Conservation (phyloP, 1,140 invertebrate species). For the Scaptodrosophila lebanonensis region DNA sequence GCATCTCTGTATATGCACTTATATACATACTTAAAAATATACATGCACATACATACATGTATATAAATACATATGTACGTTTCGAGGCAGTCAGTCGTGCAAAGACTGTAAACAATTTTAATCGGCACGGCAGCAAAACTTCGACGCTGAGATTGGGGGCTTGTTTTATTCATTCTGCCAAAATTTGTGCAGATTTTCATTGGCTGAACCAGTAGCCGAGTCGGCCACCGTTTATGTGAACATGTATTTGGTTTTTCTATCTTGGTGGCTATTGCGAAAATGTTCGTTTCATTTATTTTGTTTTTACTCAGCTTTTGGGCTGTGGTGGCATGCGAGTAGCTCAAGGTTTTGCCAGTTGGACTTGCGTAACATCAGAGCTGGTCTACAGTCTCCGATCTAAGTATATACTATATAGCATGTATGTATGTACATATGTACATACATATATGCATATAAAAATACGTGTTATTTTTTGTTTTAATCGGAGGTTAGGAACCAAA, state of each 20-base stretch:
- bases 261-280: slow-evolving; percentile 14
- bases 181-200: slow-evolving; percentile 50
- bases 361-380: slow-evolving; percentile 52
- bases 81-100: not conserved
- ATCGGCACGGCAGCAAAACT: too few species aligned
- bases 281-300: slow-evolving; percentile 25
- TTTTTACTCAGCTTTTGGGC: slow-evolving; percentile 9
- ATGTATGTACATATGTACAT: too few species aligned
- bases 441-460: too few species aligned
- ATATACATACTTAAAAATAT: not conserved
- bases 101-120: too few species aligned
- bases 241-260: slow-evolving; percentile 13
- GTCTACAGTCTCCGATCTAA: slow-evolving; percentile 12
- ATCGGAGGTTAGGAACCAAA: slow-evolving; percentile 46
- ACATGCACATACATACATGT: too few species aligned
- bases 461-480: slow-evolving; percentile 62
- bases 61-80: not conserved
- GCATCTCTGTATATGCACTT: slow-evolving; percentile 1
- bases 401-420: too few species aligned
- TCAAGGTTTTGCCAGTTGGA: slow-evolving; percentile 62
- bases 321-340: slow-evolving; percentile 56
- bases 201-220: slow-evolving; percentile 27
- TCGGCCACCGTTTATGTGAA: not conserved
- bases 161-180: slow-evolving; percentile 15
- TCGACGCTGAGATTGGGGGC: not conserved